These are phyloP conservation scores for Adelphocoris suturalis DNA, from an alignment of 2,888 invertebrate species.

Conservation along the genomic window DNA sequence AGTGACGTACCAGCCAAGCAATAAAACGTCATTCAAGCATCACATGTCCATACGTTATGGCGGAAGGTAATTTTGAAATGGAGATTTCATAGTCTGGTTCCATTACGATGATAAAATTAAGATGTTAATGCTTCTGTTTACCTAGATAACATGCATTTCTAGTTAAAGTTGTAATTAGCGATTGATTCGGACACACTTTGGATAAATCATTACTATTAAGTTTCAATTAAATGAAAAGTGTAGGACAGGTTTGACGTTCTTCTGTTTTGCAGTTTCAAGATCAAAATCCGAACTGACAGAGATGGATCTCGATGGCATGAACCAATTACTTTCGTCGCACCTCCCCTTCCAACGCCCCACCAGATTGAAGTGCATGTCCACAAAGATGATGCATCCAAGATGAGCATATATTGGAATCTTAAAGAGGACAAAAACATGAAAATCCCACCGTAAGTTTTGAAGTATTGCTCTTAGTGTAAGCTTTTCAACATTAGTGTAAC, in stretches of 20 bases:
- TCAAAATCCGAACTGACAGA: conserved; percentile 45
- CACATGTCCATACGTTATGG: conserved; percentile 79
- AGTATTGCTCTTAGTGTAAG: too few relatives aligned
- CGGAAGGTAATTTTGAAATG: conserved; percentile 78
- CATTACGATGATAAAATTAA: too few relatives aligned
- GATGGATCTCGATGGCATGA: conserved; percentile 40
- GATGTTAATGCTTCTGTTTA: too few relatives aligned
- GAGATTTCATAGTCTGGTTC: too few relatives aligned
- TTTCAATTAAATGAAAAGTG: too few relatives aligned
- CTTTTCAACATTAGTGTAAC: too few relatives aligned
- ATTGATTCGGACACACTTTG: too few relatives aligned
- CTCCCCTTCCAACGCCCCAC: conserved; percentile 61
- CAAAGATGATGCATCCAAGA: conserved; percentile 34
- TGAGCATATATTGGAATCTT: conserved; percentile 48
- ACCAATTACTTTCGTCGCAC: conserved; percentile 51
- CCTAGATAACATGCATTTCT: too few relatives aligned
- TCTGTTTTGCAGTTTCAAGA: conserved; percentile 41
- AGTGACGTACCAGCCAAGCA: conserved; percentile 80
- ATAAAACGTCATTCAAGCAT: conserved; percentile 77
- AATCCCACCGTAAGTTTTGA: conserved; percentile 56
- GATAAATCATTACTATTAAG: too few relatives aligned
- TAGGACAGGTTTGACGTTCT: neutral
- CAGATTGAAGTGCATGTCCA: conserved; percentile 60
- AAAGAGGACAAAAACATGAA: conserved; percentile 6
- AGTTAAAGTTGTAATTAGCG: too few relatives aligned